Evolutionary conservation across 2,113 vertebrate genomes (phyloP), one percentile per base, ranked within the genome.

Genomic region (Mustela nigripes): DNA sequence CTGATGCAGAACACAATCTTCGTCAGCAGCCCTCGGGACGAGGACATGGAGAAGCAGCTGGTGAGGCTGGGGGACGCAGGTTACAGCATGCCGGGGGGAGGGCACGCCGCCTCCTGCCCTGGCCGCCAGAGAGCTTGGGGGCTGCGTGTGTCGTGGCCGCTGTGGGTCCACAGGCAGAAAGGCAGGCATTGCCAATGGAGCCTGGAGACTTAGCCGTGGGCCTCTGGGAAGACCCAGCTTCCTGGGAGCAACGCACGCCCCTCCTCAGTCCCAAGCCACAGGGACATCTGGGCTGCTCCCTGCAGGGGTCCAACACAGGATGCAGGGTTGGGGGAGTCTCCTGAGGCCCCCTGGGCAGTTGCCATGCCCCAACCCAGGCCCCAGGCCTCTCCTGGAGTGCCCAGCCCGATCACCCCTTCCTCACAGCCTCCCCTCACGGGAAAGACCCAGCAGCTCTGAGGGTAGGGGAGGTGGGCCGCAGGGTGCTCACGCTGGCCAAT

Each of bases 1-100:
- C 86, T 99, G 98, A 99, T 99, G 99, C 99, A 99, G 99, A 99
- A 99, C 98, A 99, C 99, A 0, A 99, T 99, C 98, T 99, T 99
- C 97, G 98, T 99, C 99, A 99, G 99, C 98, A 99, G 99, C 0
- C 99, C 99, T 0, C 99, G 99, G 24, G 99, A 99, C 1, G 99
- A 99, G 96, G 99, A 99, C 98, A 99, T 99, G 99, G 99, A 99
- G 98, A 99, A 99, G 84, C 99, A 99, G 98, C 99, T 99, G 99
- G 99, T 99, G 99, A 99, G 99, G 69, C 62, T 33, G 3, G 2
- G 3, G 71, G 33, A 18, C 31, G 7, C 42, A 33, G 9, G 53
- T 3, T 12, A 1, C 26, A 33, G 50, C 1, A 36, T 2, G 1
- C 62, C 0, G 2, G 1, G 60, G 19, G 0, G 42, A 11, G 10